Evolutionary conservation across 2,113 vertebrate genomes (phyloP), one percentile per base, ranked within the genome.

Genomic region (Mugil cephalus): DNA sequence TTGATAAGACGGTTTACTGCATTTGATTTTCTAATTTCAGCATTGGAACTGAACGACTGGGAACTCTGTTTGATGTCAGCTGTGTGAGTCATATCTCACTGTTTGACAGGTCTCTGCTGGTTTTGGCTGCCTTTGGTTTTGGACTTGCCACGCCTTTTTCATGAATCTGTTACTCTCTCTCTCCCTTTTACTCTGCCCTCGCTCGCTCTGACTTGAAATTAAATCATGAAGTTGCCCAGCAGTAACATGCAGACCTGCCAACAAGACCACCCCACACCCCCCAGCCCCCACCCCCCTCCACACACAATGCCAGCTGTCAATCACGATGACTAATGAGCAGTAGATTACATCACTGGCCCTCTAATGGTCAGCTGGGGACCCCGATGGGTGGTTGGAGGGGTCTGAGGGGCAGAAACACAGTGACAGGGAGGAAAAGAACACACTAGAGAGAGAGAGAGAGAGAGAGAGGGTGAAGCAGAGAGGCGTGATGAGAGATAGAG

Each of bases 261-360:
- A 39, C 34, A 17, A 38, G 13, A 30, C 1, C 18, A 36, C 11
- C 56, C 12, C 14, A 40, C 34, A 34, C 64, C 10, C 6, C 38
- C 0, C 11, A 6, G 52, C 24, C 24, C 24, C 24, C 24, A 2
- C 24, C 10, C 6, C 38, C 0, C 11, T 6, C 60, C 54, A 24
- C 69, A 53, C 46, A 87, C 80, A 73, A 80, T 15, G 61, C 84
- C 80, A 68, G 51, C 84, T 88, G 91, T 91, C 91, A 86, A 86
- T 89, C 85, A 74, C 36, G 8, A 88, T 88, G 88, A 87, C 85
- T 87, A 85, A 91, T 77, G 87, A 87, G 66, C 59, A 72, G 54
- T 64, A 76, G 76, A 86, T 91, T 77, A 70, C 77, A 88, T 89
- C 87, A 85, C 62, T 61, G 74, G 47, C 40, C 59, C 48, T 73